Evolutionary conservation across 1,140 invertebrate genomes (phyloP).

Genomic region (Rhopalosiphum padi): DNA sequence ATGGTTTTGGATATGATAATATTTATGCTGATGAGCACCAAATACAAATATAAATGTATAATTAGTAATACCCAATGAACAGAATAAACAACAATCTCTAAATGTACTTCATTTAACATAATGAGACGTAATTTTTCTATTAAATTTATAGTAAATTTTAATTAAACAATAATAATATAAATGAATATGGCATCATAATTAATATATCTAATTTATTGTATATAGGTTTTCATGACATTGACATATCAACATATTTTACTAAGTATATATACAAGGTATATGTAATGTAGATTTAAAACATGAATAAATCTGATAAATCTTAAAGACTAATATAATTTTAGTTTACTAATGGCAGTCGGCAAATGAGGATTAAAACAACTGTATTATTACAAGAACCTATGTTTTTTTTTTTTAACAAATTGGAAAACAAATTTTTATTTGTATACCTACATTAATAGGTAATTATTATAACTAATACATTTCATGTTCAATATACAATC

Average conservation of each 20-base stretch:
- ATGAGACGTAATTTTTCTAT: not conserved
- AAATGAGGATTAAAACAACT: not conserved
- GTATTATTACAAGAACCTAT: too few species aligned
- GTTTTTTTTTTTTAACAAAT: too few species aligned
- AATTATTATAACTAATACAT: not conserved
- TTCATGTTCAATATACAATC: not conserved
- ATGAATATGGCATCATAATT: not conserved
- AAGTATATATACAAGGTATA: not conserved
- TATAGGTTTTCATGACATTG: too few species aligned
- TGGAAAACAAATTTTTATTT: too few species aligned
- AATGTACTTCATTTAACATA: not conserved
- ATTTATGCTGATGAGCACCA: constrained; percentile 78
- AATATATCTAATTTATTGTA: too few species aligned
- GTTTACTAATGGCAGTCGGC: too few species aligned
- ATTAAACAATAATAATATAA: not conserved
- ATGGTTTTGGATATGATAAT: constrained; percentile 84
- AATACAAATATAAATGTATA: constrained; percentile 67
- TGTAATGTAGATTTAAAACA: not conserved
- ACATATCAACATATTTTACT: not conserved
- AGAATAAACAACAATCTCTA: not conserved
- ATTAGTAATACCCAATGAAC: constrained; percentile 59
- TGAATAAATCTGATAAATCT: not conserved
- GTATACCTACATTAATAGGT: not conserved
- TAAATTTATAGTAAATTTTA: not conserved
- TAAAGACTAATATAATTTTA: not conserved